A percentile compares a stretch with the other conserved stretches of the same genome.
Conservation (phyloP, 2,888 invertebrate species). For the Pyralis farinalis region DNA sequence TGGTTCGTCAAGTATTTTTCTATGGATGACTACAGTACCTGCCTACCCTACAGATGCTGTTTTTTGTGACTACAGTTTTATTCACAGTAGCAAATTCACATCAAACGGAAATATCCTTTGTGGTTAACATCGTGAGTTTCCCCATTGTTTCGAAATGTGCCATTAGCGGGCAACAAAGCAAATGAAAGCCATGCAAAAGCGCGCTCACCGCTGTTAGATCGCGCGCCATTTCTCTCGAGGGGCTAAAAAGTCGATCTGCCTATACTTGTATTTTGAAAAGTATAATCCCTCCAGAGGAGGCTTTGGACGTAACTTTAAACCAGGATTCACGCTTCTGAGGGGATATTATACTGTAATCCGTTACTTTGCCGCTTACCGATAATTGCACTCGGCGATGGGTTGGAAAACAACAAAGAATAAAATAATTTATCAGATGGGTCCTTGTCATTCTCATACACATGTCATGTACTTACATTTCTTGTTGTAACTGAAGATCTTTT, state of each 20-base stretch:
- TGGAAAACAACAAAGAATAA: too few species aligned
- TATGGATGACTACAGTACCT: too few species aligned
- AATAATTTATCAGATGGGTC: too few species aligned
- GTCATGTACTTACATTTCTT: too few species aligned
- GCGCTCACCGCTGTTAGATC: conserved; percentile 51
- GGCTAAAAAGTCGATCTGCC: conserved; percentile 28
- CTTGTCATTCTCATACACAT: too few species aligned
- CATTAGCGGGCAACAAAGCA: conserved; percentile 66
- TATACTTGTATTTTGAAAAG: conserved; percentile 4
- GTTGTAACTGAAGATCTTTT: too few species aligned
- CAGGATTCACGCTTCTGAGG: conserved; percentile 13
- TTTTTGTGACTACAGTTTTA: conserved; percentile 1
- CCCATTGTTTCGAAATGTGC: conserved; percentile 65
- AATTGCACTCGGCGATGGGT: too few species aligned
- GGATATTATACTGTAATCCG: conserved; percentile 12
- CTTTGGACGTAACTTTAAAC: conserved; percentile 2
- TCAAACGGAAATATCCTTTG: conserved; percentile 69
- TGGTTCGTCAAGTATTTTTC: too few species aligned
- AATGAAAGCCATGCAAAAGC: conserved; percentile 57
- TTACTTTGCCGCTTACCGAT: not conserved
- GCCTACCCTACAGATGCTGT: not conserved
- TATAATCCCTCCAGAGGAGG: conserved; percentile 7
- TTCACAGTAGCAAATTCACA: conserved; percentile 52
- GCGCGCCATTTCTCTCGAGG: conserved; percentile 59
- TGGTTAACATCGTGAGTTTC: conserved; percentile 53